Conservation (phyloP, 1,140 invertebrate species). For the Scaptomyza hsui region DNA sequence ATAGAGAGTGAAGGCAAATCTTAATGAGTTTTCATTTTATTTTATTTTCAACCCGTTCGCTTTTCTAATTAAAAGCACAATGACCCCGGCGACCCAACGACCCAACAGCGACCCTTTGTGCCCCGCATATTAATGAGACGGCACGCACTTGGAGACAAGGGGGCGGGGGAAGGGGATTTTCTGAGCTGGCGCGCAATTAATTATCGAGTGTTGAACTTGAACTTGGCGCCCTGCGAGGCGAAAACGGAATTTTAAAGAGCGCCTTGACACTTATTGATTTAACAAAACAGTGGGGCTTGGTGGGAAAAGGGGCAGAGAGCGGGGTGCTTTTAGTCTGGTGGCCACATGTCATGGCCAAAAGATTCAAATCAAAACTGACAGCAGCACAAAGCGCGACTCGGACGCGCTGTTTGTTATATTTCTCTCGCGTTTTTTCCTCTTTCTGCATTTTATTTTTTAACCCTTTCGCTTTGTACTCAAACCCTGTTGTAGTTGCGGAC, state of each 20-base stretch:
- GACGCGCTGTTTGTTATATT: conserved; percentile 8
- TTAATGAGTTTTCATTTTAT: conserved; percentile 71
- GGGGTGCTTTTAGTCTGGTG: conserved; percentile 47
- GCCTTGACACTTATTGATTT: conserved; percentile 59
- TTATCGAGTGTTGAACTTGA: conserved; percentile 81
- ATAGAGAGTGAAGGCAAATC: conserved; percentile 33
- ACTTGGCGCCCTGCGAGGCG: conserved; percentile 44
- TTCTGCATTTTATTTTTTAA: conserved; percentile 43
- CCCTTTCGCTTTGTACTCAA: conserved; percentile 65
- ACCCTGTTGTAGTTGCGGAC: conserved; percentile 50
- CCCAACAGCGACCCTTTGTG: conserved; percentile 48
- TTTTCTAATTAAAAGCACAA: conserved; percentile 79
- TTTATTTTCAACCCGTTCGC: conserved; percentile 17
- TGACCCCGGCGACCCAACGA: conserved; percentile 59
- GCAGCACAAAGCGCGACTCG: conserved; percentile 33
- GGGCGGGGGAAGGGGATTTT: neutral
- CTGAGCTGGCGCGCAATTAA: conserved; percentile 57
- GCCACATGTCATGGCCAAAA: conserved; percentile 73
- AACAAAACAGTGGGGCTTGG: conserved; percentile 27
- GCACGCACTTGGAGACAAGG: conserved; percentile 49
- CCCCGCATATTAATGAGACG: conserved; percentile 52
- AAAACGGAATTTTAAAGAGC: conserved; percentile 44
- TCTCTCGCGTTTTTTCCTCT: neutral
- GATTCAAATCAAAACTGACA: conserved; percentile 78
- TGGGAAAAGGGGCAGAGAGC: neutral